phyloP scores from a whole-genome alignment of 2,888 invertebrate species.

The Pogonocherus hispidulus region DNA sequence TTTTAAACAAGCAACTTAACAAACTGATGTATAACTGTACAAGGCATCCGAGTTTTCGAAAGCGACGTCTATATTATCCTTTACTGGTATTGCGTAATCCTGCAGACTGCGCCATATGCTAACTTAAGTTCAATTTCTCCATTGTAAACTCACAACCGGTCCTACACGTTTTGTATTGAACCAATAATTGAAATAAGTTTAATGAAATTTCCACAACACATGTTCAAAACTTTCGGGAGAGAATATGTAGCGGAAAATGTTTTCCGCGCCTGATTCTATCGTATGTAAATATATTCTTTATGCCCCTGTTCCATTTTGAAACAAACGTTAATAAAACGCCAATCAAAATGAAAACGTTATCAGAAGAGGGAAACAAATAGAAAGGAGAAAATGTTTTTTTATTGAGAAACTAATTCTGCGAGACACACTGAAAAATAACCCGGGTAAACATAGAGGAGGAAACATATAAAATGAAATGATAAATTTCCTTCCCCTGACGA shows the following conservation, averaged over 20 bases:
- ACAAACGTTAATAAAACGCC: slow-evolving; percentile 5
- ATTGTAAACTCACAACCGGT: no score
- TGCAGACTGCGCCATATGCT: no score
- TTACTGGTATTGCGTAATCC: no score
- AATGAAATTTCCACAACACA: no score
- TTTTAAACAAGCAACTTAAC: no score
- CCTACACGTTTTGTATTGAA: no score
- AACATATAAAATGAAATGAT: slow-evolving; percentile 23
- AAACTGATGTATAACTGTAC: no score
- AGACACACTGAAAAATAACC: slow-evolving; percentile 11
- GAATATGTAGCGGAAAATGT: neutral
- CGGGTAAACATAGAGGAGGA: neutral
- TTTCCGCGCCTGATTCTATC: neutral
- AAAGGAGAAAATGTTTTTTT: slow-evolving; percentile 3
- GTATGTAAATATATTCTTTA: neutral
- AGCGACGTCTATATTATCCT: no score
- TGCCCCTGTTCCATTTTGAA: neutral
- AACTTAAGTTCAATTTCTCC: no score
- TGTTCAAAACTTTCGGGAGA: no score
- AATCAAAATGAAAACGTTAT: neutral
- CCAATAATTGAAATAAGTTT: no score
- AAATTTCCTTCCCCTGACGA: neutral
- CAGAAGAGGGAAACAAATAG: neutral
- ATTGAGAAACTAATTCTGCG: slow-evolving; percentile 18
- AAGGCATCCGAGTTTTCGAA: no score